A percentile compares a stretch with the other conserved stretches of the same genome.
Conservation (phyloP, 2,888 invertebrate species). For the Callinectes sapidus region DNA sequence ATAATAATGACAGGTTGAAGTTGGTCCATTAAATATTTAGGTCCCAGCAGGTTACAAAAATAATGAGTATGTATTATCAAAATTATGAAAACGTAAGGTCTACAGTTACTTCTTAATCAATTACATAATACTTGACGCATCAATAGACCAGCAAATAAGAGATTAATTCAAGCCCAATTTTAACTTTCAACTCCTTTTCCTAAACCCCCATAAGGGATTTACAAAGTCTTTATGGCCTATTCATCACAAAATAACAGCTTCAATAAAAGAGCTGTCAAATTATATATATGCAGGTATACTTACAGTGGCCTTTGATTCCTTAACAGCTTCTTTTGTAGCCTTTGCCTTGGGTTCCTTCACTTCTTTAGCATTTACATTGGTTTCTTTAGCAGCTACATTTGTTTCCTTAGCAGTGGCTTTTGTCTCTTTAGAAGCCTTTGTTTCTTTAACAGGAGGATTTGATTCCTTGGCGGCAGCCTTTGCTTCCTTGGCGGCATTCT, state of each 20-base stretch:
- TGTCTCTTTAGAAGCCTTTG: neutral
- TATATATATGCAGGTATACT: neutral
- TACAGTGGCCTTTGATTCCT: constrained; percentile 35
- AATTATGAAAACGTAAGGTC: too few species aligned
- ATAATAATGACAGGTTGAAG: too few species aligned
- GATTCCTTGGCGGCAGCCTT: constrained; percentile 1
- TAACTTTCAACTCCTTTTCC: too few species aligned
- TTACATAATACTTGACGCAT: too few species aligned
- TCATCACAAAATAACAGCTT: neutral
- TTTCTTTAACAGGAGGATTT: neutral
- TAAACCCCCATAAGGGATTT: neutral
- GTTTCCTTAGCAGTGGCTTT: neutral
- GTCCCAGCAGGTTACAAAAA: too few species aligned
- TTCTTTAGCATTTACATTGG: constrained; percentile 11
- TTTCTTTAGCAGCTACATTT: neutral
- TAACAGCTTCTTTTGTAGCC: neutral
- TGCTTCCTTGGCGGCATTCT: constrained; percentile 7
- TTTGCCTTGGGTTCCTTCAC: constrained; percentile 25
- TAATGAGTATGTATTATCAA: too few species aligned
- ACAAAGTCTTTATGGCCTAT: neutral
- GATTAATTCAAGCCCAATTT: too few species aligned
- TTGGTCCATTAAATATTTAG: too few species aligned
- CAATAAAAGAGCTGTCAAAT: neutral
- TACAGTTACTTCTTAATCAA: too few species aligned
- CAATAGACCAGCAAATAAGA: too few species aligned